A percentile compares a stretch with the other conserved stretches of the same genome.
phyloP scores from a whole-genome alignment of 1,140 invertebrate genomes.

The Pissodes strobi region DNA sequence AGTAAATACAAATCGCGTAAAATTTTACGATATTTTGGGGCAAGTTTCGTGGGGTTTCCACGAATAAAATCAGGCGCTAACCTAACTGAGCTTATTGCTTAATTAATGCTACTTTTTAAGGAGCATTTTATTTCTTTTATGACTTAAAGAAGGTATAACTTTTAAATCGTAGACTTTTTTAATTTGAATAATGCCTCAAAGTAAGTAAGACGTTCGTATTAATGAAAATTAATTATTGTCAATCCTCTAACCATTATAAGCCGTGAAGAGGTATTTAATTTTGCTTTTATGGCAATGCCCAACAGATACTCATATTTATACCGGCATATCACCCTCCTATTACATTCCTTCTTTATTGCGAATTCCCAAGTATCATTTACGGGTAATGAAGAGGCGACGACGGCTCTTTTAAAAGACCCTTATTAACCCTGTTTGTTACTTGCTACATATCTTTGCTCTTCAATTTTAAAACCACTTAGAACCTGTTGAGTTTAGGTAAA shows the following conservation, averaged over 20 bases:
- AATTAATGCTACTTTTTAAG: no score
- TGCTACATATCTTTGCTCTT: constrained; percentile 27
- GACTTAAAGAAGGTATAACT: no score
- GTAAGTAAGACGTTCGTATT: not conserved
- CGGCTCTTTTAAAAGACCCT: constrained; percentile 39
- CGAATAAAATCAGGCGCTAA: no score
- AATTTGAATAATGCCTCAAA: no score
- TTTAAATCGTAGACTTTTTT: no score
- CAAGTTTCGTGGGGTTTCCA: no score
- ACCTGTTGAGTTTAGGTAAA: constrained; percentile 25
- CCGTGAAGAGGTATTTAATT: constrained; percentile 25
- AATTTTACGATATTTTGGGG: no score
- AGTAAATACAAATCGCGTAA: no score
- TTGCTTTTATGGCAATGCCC: constrained; percentile 30
- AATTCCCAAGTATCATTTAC: constrained; percentile 55
- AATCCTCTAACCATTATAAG: constrained; percentile 16
- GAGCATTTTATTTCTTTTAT: no score
- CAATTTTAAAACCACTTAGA: constrained; percentile 20
- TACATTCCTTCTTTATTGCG: constrained; percentile 53
- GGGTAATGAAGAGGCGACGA: constrained; percentile 50
- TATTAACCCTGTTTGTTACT: constrained; percentile 20
- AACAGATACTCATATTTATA: constrained; percentile 49
- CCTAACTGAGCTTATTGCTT: no score
- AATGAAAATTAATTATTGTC: constrained; percentile 18
- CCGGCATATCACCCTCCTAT: constrained; percentile 35